Percentiles rank a stretch among this genome's conserved stretches.
These are phyloP conservation scores for Lagopus leucura DNA, from an alignment of 2,113 vertebrate species.

Conservation along the genomic window DNA sequence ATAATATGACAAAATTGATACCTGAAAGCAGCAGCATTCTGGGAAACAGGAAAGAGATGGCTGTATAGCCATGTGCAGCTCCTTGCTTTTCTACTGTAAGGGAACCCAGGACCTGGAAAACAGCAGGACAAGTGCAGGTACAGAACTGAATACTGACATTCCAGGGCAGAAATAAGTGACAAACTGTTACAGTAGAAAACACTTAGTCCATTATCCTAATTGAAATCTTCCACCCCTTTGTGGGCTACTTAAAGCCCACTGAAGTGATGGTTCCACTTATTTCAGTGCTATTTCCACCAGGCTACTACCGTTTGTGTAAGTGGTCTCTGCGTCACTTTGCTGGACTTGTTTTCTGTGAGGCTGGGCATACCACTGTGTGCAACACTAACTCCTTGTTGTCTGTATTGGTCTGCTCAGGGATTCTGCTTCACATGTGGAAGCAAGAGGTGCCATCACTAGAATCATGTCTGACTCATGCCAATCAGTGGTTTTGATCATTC, in stretches of 20 bases:
- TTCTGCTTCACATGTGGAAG: not conserved
- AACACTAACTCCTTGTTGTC: not conserved
- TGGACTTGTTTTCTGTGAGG: not conserved
- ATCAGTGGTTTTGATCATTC: not conserved
- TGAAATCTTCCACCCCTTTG: not conserved
- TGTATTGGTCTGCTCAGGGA: not conserved
- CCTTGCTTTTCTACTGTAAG: not conserved
- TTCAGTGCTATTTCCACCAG: not conserved
- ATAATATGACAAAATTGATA: not conserved
- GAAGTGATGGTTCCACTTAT: not conserved
- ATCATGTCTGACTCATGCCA: not conserved
- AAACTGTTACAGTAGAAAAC: not conserved
- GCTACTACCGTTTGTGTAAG: not conserved
- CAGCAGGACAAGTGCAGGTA: not conserved
- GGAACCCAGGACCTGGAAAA: not conserved
- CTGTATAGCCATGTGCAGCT: not conserved
- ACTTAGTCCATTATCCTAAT: not conserved
- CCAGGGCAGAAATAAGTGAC: not conserved
- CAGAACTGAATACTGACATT: not conserved
- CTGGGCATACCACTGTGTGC: not conserved
- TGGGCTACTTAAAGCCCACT: not conserved
- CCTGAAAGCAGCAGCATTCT: not conserved
- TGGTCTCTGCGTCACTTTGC: not conserved
- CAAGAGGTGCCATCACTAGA: not conserved
- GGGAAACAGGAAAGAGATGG: not conserved